A percentile compares a stretch with the other conserved stretches of the same genome.
phyloP scores from a whole-genome alignment of 2,797 vertebrate species.

The Carcharodon carcharias region DNA sequence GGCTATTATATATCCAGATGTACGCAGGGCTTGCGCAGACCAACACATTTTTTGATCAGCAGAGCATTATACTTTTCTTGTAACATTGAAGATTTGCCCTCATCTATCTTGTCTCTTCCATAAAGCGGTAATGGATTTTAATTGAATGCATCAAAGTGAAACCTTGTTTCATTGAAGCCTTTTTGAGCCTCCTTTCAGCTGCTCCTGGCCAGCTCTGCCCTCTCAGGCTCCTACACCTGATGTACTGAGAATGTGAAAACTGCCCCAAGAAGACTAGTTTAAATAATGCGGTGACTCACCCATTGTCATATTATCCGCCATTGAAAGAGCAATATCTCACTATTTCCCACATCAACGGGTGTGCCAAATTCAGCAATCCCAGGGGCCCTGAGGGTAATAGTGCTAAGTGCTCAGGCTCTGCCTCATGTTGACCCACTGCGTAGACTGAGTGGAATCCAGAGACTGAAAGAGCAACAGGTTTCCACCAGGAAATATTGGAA shows the following conservation, averaged over 20 bases:
- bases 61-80: not conserved
- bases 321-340: not conserved
- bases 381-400: not conserved
- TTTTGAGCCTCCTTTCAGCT: not conserved
- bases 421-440: not conserved
- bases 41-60: not conserved
- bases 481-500: not conserved
- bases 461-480: not conserved
- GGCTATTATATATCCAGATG: not conserved
- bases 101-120: not conserved
- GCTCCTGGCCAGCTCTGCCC: not conserved
- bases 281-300: not conserved
- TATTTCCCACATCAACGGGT: not conserved
- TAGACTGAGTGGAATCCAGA: not conserved
- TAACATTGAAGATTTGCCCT: not conserved
- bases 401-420: not conserved
- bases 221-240: not conserved
- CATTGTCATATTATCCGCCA: not conserved
- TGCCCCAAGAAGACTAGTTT: not conserved
- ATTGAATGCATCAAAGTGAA: not conserved
- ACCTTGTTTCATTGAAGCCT: not conserved
- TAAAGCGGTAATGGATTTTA: not conserved
- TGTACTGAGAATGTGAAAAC: not conserved
- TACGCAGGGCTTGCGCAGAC: not conserved
- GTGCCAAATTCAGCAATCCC: not conserved